Base-by-base conservation (phyloP, 2,888 invertebrate genomes). In the Heliconius sara region DNA sequence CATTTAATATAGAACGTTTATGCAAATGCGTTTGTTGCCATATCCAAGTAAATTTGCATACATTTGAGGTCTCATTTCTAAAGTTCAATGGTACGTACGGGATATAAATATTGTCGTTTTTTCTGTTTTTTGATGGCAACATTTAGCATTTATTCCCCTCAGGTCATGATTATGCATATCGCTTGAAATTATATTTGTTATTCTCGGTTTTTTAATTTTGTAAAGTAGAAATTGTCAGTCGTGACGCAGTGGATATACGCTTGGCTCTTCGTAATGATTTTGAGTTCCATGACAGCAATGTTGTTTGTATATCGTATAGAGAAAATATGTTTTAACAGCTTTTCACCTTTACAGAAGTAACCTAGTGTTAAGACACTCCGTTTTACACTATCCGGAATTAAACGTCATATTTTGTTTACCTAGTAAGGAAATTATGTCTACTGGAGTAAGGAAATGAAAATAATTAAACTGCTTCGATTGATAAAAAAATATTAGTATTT, bases 21-120 rank as follows among this genome's bases (percentile, higher is more conserved):
- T 92, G 92, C 88, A 89, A 92, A 92, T 90, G 73, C 71, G 74
- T 84, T 87, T 88, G 88, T 90, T 89, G 84, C 85, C 80, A 82
- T 76, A 81, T 84, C 86, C 84, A 84, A 85, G 85, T 81, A 84
- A 88, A 91, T 92, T 92, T 92, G 91, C 92, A 92, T 92, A 90
- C 86, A 91, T 90, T 91, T 89, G 91, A 87, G 91, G 90, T 87
- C 89, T 90, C 90, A 85, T 88, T 90, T 91, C 87, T 86, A 86
- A 88, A 91, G 92, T 89, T 91, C 91, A 93, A 92, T 92, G 92
- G 88, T 86, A 89, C 92, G 92, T 90, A 87, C 86, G 89, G 88
- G 90, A 86, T 87, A 92, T 92, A 91, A 92, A 92, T 92, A 92
- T 91, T 90, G 90, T 90, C 89, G 88, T 88, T 87, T 81, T 85